phyloP scores from a whole-genome alignment of 35 echinoderm and acorn worm genomes.

The Holothuria glaberrima region DNA sequence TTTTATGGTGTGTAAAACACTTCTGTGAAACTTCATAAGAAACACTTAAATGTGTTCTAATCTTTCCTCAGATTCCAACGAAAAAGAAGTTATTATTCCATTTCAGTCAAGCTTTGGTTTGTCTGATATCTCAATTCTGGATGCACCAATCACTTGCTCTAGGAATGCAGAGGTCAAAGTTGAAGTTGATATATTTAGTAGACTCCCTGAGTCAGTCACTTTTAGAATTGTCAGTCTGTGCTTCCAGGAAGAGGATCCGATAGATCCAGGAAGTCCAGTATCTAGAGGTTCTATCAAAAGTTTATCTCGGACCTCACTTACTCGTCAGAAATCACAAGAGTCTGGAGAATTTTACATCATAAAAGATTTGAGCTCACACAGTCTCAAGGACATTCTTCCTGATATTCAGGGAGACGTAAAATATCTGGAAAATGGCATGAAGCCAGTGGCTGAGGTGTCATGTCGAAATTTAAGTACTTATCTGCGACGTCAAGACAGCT shows the following conservation, averaged over 20 bases:
- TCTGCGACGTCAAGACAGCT: constrained; percentile 86
- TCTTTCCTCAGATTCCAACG: background rate
- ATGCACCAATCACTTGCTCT: background rate
- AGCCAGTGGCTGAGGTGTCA: constrained; percentile 10
- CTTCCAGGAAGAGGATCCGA: constrained; percentile 19
- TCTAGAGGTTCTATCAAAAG: constrained; percentile 53
- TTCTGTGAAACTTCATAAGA: no score
- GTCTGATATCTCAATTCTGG: constrained; percentile 23
- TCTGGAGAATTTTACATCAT: constrained; percentile 38
- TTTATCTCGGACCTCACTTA: background rate
- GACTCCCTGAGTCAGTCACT: constrained; percentile 71
- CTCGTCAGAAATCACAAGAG: constrained; percentile 58
- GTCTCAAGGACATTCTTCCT: background rate
- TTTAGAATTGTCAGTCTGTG: constrained; percentile 35
- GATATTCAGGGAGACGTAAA: constrained; percentile 51
- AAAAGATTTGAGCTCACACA: constrained; percentile 18
- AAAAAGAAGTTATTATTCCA: constrained; percentile 40
- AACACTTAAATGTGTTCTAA: background rate
- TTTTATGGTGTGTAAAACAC: no score
- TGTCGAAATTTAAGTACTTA: constrained; percentile 71
- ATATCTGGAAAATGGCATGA: constrained; percentile 32
- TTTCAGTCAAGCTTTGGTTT: constrained; percentile 46
- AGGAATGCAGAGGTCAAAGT: constrained; percentile 60
- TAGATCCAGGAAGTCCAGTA: constrained; percentile 41
- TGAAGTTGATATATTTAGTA: constrained; percentile 56